These are phyloP conservation scores for Monochamus saltuarius DNA, from an alignment of 1,140 invertebrate species.

Conservation along the genomic window DNA sequence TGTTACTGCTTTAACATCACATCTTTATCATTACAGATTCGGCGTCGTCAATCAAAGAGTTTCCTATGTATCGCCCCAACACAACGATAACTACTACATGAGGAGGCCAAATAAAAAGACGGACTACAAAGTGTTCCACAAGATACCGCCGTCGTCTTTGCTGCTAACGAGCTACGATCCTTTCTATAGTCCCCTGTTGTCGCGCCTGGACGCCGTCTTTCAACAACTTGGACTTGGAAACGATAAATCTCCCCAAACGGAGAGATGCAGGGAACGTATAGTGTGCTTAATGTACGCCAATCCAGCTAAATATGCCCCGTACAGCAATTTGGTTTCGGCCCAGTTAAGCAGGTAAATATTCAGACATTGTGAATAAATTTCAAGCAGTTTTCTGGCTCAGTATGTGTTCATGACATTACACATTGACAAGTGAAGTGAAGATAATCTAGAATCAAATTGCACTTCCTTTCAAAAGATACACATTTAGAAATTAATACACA, in stretches of 20 bases:
- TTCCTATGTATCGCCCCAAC: slow-evolving; percentile 50
- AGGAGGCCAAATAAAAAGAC: slow-evolving; percentile 47
- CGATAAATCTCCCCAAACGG: slow-evolving; percentile 57
- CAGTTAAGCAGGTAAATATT: slow-evolving; percentile 73
- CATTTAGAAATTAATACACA: too few relatives aligned
- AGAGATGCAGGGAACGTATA: slow-evolving; percentile 74
- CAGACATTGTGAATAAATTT: neutral
- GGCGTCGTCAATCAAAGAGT: slow-evolving; percentile 53
- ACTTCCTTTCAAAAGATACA: too few relatives aligned
- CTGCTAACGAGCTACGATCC: slow-evolving; percentile 83
- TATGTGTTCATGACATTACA: too few relatives aligned
- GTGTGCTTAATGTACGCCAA: slow-evolving; percentile 84
- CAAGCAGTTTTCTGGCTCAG: neutral
- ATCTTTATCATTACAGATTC: slow-evolving; percentile 53
- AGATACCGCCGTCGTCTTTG: slow-evolving; percentile 78
- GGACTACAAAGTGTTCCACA: slow-evolving; percentile 71
- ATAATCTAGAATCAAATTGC: too few relatives aligned
- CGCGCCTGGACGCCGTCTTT: slow-evolving; percentile 78
- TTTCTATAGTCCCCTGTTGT: slow-evolving; percentile 81
- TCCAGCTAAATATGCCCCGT: slow-evolving; percentile 81
- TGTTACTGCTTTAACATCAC: neutral
- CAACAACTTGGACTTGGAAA: slow-evolving; percentile 65
- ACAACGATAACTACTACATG: slow-evolving; percentile 59
- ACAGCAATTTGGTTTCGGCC: slow-evolving; percentile 83
- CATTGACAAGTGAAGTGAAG: too few relatives aligned